Conservation (phyloP, 2,797 vertebrate genomes). For the Todus mexicanus region DNA sequence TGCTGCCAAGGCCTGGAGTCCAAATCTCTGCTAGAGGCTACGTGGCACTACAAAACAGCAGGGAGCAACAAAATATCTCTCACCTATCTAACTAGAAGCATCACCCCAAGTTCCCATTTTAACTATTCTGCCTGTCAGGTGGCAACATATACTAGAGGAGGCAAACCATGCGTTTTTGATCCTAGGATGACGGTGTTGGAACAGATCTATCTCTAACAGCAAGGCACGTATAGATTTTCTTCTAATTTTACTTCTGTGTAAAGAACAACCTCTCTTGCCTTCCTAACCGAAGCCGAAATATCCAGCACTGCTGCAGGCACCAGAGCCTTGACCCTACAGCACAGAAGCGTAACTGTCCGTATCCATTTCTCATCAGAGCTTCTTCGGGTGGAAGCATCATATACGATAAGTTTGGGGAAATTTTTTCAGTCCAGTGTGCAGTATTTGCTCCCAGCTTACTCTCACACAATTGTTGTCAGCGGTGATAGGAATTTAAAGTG, state of each 20-base stretch:
- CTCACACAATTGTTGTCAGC: not conserved
- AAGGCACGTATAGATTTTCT: not conserved
- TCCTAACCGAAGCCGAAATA: not conserved
- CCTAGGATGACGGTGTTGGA: not conserved
- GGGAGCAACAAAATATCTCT: not conserved
- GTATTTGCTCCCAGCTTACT: not conserved
- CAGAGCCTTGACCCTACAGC: not conserved
- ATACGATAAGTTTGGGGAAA: not conserved
- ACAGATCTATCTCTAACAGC: not conserved
- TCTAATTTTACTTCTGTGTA: not conserved
- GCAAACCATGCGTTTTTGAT: not conserved
- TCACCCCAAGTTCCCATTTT: not conserved
- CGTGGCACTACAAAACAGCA: not conserved
- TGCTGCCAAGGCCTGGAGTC: not conserved
- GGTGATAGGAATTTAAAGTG: not conserved
- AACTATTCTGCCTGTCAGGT: not conserved
- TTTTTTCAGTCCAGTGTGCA: not conserved
- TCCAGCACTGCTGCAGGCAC: not conserved
- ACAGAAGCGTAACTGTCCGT: not conserved
- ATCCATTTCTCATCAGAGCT: not conserved
- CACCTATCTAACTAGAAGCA: not conserved
- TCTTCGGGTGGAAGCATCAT: not conserved
- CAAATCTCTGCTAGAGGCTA: not conserved
- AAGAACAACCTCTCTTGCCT: not conserved
- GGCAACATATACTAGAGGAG: not conserved